phyloP scores from a whole-genome alignment of 2,888 invertebrate species.

The Spicauda simplicius region DNA sequence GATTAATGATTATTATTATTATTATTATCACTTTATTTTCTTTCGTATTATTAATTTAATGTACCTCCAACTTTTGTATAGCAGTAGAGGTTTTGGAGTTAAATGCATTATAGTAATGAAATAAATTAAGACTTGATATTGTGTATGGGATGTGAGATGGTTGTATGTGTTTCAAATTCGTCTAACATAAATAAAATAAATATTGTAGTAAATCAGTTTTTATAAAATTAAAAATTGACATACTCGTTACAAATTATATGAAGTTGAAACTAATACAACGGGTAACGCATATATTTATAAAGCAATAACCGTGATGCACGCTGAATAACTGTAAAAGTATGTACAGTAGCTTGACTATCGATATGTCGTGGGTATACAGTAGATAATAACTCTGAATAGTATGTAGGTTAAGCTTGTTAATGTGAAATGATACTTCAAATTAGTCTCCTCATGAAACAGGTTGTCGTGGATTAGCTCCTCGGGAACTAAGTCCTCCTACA shows the following conservation, averaged over 20 bases:
- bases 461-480: not conserved
- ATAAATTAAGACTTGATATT: constrained; percentile 46
- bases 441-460: too few species aligned
- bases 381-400: constrained; percentile 32
- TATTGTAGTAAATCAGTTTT: not conserved
- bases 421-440: not conserved
- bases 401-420: not conserved
- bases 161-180: constrained; percentile 26
- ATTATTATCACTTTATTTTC: constrained; percentile 51
- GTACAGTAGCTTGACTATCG: constrained; percentile 49
- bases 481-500: not conserved
- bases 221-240: not conserved
- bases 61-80: constrained; percentile 74
- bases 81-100: constrained; percentile 61
- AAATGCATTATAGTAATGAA: constrained; percentile 60
- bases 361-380: constrained; percentile 43
- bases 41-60: constrained; percentile 56
- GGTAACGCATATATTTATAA: constrained; percentile 47
- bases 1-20: constrained; percentile 72
- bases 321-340: constrained; percentile 47
- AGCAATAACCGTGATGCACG: constrained; percentile 56
- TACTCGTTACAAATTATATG: not conserved
- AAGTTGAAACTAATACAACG: constrained; percentile 4
- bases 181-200: not conserved
- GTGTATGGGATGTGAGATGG: constrained; percentile 36